These are phyloP conservation scores for Botia almorhae DNA, from an alignment of 2,797 vertebrate species.

Conservation along the genomic window DNA sequence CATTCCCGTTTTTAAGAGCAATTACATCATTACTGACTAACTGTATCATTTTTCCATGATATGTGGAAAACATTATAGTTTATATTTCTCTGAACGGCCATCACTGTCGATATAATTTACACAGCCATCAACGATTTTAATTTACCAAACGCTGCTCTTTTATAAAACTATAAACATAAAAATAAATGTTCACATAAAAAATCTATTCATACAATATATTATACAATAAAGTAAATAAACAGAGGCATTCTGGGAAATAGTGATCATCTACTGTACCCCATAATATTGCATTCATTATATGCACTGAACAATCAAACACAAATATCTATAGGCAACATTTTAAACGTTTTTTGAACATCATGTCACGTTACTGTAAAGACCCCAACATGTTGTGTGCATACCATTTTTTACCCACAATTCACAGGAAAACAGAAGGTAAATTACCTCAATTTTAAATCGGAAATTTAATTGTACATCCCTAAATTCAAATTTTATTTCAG, in stretches of 20 bases:
- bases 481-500: too few species aligned
- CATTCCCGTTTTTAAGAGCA: neutral
- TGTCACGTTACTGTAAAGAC: neutral
- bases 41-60: neutral
- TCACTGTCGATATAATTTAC: neutral
- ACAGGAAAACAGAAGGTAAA: neutral
- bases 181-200: neutral
- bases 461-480: too few species aligned
- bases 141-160: neutral
- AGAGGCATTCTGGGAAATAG: too few species aligned
- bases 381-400: neutral
- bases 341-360: neutral
- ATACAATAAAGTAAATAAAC: neutral
- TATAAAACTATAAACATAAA: neutral
- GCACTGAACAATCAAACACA: too few species aligned
- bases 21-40: neutral
- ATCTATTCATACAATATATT: neutral
- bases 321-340: neutral
- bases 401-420: neutral
- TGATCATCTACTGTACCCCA: too few species aligned
- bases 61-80: too few species aligned
- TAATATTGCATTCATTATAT: too few species aligned
- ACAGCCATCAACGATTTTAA: neutral
- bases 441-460: too few species aligned
- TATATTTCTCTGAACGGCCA: neutral